These are phyloP conservation scores for Rachycentron canadum DNA, from an alignment of 2,797 vertebrate genomes.

Conservation along the genomic window DNA sequence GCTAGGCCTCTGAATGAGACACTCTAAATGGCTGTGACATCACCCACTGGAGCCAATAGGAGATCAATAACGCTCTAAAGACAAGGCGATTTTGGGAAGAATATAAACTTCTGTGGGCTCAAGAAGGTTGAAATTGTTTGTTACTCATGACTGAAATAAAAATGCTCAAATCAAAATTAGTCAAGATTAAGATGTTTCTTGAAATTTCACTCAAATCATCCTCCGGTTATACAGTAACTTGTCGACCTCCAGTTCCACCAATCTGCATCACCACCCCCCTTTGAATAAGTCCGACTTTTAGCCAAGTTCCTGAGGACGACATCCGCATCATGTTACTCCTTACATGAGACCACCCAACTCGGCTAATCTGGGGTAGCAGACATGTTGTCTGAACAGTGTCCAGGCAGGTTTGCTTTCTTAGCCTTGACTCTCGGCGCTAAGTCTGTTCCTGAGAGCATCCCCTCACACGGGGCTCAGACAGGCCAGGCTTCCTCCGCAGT, in stretches of 20 bases:
- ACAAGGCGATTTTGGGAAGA: no score
- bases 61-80: no score
- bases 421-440: constrained; percentile 39
- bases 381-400: constrained; percentile 59
- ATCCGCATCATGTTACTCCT: constrained; percentile 55
- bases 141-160: no score
- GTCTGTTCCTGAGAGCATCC: constrained; percentile 55
- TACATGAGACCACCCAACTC: constrained; percentile 67
- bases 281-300: constrained; percentile 27
- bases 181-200: no score
- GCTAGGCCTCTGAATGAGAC: no score
- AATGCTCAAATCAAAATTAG: no score
- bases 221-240: neutral
- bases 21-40: no score
- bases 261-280: neutral
- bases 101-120: no score
- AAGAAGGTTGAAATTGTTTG: no score
- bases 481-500: constrained; percentile 66
- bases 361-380: constrained; percentile 62
- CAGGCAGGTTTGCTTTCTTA: constrained; percentile 66
- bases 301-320: constrained; percentile 31
- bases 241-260: constrained; percentile 17
- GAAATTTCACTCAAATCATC: neutral
- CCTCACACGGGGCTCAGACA: constrained; percentile 41
- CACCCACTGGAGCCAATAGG: no score